Percentiles rank a stretch among this genome's conserved stretches.
Conservation (phyloP, 2,113 vertebrate genomes). For the Pelobates fuscus region DNA sequence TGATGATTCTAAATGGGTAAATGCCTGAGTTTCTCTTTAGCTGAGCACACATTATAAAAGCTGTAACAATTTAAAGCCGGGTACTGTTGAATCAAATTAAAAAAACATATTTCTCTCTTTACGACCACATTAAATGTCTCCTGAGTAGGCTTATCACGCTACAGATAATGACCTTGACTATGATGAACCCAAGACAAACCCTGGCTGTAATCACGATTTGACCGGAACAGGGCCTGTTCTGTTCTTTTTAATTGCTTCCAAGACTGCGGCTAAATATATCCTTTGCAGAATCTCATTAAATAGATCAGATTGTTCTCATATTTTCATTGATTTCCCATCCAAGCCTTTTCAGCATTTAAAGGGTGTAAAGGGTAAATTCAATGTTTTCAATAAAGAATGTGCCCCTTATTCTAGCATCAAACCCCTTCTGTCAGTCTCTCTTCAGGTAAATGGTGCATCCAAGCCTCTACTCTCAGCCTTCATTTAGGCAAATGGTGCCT, state of each 20-base stretch:
- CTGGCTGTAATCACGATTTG: conserved; percentile 10
- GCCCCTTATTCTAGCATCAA: too few species aligned
- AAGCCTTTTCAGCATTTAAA: too few species aligned
- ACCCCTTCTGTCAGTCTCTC: too few species aligned
- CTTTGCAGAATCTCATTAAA: not conserved
- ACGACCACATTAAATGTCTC: conserved; percentile 37
- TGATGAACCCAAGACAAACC: conserved; percentile 10
- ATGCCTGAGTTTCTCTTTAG: not conserved
- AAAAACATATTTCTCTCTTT: conserved; percentile 42
- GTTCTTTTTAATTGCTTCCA: conserved; percentile 8
- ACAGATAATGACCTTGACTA: conserved; percentile 33
- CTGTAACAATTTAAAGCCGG: not conserved
- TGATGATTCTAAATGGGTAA: conserved; percentile 18
- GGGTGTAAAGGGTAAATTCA: too few species aligned
- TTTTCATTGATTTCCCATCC: too few species aligned
- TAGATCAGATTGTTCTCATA: not conserved
- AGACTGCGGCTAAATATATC: not conserved
- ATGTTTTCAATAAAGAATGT: too few species aligned
- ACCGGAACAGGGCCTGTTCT: conserved; percentile 1
- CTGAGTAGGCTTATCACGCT: not conserved
- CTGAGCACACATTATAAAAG: not conserved
- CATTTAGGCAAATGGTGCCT: too few species aligned
- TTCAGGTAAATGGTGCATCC: too few species aligned
- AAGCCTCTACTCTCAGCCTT: too few species aligned
- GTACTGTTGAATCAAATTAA: conserved; percentile 24